Base-by-base conservation (phyloP, 2,113 vertebrate genomes). In the Aspiorhynchus laticeps region DNA sequence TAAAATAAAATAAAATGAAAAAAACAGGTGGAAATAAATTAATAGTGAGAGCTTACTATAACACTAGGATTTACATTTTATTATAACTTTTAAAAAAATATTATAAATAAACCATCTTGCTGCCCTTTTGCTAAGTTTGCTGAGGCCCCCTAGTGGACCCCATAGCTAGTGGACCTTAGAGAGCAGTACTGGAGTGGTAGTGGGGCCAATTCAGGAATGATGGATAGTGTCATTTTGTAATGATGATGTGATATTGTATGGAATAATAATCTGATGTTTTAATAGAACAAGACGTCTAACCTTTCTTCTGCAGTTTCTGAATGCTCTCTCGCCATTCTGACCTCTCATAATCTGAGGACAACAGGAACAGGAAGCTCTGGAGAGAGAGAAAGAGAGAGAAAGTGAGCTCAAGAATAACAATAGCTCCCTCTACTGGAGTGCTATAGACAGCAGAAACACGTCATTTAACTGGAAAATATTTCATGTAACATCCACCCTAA, bases 321-420 rank as follows among this genome's bases (percentile, higher is more conserved):
- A 98, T 99, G 87, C 96, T 97, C 90, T 99, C 98, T 86, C 96
- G 96, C 98, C 98, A 99, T 91, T 99, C 98, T 0, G 97, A 97
- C 87, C 98, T 94, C 92, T 99, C 98, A 0, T 99, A 99, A 92
- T 99, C 98, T 0, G 98, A 99, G 0, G 98, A 99, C 43, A 99
- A 92, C 61, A 99, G 95, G 91, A 99, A 99, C 86, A 96, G 91
- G 93, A 96, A 98, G 91, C 97, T 98, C 98, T 99, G 91, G 0
- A 88, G 91, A 83, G 33, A 84, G 9, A 77, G 56, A 77, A 3
- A 71, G 7, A 26, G 1, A 85, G 36, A 73, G 5, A 78, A 24
- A 67, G 12, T 61, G 74, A 86, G 9, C 4, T 75, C 11, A 43
- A 67, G 4, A 82, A 67, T 4, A 81, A 12, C 82, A 88, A 83